Percentiles rank a stretch among this genome's conserved stretches.
Evolutionary conservation across 2,888 invertebrate species (phyloP).

Genomic region (Drosophila bunnanda): DNA sequence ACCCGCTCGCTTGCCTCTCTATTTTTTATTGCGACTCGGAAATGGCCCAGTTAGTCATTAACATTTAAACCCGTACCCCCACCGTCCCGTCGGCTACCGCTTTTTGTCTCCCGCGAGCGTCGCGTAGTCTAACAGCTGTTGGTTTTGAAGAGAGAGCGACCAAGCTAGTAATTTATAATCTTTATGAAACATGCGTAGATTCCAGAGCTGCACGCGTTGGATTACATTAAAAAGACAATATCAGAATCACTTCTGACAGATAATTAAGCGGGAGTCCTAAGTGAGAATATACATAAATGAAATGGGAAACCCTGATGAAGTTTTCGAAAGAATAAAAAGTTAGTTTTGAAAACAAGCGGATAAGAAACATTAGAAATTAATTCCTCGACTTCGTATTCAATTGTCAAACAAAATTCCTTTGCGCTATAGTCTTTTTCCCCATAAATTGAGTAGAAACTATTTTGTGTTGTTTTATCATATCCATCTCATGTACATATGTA

Average conservation of each 20-base stretch:
- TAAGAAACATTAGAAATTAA: neutral
- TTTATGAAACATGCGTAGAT: neutral
- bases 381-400: neutral
- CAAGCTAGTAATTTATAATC: conserved; percentile 1
- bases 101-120: conserved; percentile 35
- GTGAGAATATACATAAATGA: neutral
- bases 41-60: conserved; percentile 65
- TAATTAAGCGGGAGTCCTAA: neutral
- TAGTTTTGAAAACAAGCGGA: neutral
- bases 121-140: conserved; percentile 63
- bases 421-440: neutral
- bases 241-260: neutral
- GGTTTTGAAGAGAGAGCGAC: neutral
- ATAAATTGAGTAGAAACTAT: too few relatives aligned
- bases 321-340: neutral
- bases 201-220: neutral
- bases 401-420: neutral
- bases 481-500: too few relatives aligned
- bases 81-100: conserved; percentile 25
- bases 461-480: neutral
- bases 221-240: neutral
- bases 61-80: conserved; percentile 51
- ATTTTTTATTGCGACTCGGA: conserved; percentile 69
- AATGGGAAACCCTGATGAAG: neutral
- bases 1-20: conserved; percentile 11